Conservation (phyloP, 1,140 invertebrate genomes). For the Bombus vancouverensis region DNA sequence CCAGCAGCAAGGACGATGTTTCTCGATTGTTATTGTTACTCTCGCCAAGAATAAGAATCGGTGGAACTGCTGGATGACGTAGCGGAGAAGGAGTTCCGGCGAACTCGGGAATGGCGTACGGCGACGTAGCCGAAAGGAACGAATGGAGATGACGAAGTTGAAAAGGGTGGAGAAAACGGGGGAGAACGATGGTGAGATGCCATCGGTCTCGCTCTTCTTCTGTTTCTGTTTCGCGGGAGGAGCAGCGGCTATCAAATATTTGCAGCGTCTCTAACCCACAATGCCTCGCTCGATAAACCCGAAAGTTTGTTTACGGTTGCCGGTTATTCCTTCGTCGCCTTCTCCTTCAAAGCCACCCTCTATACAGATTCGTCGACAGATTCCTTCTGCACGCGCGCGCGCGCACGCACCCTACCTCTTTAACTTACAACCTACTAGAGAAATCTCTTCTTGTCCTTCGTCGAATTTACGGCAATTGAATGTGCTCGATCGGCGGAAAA, state of each 20-base stretch:
- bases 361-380: slow-evolving; percentile 4
- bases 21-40: slow-evolving; percentile 26
- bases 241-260: slow-evolving; percentile 77
- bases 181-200: slow-evolving; percentile 51
- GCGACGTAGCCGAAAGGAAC: slow-evolving; percentile 47
- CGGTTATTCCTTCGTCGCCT: slow-evolving; percentile 70
- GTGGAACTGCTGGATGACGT: slow-evolving; percentile 27
- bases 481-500: slow-evolving; percentile 47
- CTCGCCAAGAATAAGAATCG: slow-evolving; percentile 43
- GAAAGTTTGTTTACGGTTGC: slow-evolving; percentile 78
- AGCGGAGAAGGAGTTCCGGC: slow-evolving; percentile 32
- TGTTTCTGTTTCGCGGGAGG: slow-evolving; percentile 66
- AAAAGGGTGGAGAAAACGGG: slow-evolving; percentile 51
- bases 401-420: slow-evolving; percentile 24
- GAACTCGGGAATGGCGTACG: slow-evolving; percentile 23
- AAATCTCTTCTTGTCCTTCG: slow-evolving; percentile 40
- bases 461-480: slow-evolving; percentile 36
- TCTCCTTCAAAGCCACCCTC: slow-evolving; percentile 30
- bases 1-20: neutral
- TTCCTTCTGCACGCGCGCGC: slow-evolving; percentile 46
- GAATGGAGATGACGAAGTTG: slow-evolving; percentile 56
- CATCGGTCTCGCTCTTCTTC: slow-evolving; percentile 48
- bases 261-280: slow-evolving; percentile 73
- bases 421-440: slow-evolving; percentile 58
- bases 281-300: slow-evolving; percentile 75